Percentiles rank a stretch among this genome's conserved stretches.
Conservation (phyloP, 2,888 invertebrate species). For the Synanthedon formicaeformis region DNA sequence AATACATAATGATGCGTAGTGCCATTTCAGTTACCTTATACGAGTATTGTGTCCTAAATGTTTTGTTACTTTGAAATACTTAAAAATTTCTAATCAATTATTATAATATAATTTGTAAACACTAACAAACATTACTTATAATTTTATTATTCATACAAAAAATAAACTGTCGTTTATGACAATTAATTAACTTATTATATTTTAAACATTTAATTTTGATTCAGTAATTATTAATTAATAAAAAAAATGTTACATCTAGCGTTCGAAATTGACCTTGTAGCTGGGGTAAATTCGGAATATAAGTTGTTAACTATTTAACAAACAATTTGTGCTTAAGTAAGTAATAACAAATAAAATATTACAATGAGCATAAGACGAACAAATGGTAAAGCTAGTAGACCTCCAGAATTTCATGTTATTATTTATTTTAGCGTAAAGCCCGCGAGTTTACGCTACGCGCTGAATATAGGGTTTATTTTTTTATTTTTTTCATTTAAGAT, state of each 20-base stretch:
- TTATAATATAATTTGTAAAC: neutral
- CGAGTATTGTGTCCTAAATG: too few species aligned
- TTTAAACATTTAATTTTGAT: neutral
- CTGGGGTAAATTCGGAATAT: constrained; percentile 14
- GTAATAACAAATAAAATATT: neutral
- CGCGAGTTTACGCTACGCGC: too few species aligned
- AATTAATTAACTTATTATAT: constrained; percentile 6
- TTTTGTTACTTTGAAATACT: too few species aligned
- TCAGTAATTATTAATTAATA: neutral
- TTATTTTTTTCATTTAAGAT: too few species aligned
- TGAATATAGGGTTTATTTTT: too few species aligned
- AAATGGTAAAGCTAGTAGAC: neutral
- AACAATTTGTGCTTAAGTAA: constrained; percentile 1
- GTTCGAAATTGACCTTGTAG: constrained; percentile 15
- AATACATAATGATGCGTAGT: too few species aligned
- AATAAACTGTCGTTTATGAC: constrained; percentile 14
- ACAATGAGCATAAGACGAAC: neutral
- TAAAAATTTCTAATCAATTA: too few species aligned
- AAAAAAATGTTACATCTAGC: constrained; percentile 7
- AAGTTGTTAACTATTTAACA: neutral
- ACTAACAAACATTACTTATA: neutral
- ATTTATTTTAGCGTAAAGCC: too few species aligned
- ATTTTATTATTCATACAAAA: constrained; percentile 6
- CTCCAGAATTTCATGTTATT: too few species aligned
- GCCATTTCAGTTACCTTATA: too few species aligned